phyloP scores from a whole-genome alignment of 2,888 invertebrate genomes.

The Tiliacea aurago region DNA sequence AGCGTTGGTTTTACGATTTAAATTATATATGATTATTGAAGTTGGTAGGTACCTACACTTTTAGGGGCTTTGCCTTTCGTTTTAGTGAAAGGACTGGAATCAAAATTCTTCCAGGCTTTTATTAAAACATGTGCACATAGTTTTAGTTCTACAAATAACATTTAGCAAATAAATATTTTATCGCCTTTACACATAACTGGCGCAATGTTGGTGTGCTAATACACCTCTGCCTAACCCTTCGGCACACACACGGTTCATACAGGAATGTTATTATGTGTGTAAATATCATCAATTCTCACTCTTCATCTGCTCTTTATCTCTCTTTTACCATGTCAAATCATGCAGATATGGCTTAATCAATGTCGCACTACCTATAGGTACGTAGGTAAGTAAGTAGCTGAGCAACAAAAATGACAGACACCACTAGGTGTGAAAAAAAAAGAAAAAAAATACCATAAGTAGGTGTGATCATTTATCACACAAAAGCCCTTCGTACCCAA shows the following conservation, averaged over 20 bases:
- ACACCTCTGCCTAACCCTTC: no score
- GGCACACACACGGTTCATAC: no score
- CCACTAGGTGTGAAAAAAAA: no score
- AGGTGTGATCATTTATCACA: background rate
- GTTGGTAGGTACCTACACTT: background rate
- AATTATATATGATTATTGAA: slow-evolving; percentile 58
- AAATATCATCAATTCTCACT: background rate
- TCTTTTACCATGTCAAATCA: background rate
- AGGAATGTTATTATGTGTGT: no score
- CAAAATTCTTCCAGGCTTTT: background rate
- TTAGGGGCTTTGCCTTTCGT: background rate
- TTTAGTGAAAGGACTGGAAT: slow-evolving; percentile 10
- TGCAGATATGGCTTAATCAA: background rate
- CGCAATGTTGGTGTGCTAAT: no score
- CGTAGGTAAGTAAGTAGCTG: background rate
- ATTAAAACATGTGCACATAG: background rate
- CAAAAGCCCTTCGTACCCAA: slow-evolving; percentile 20
- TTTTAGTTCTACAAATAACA: background rate
- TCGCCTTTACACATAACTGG: no score
- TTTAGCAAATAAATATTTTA: no score
- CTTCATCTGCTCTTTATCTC: background rate
- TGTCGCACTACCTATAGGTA: background rate
- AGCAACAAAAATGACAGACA: background rate
- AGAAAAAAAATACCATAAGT: no score
- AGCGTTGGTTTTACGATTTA: slow-evolving; percentile 57